Percentiles rank a stretch among this genome's conserved stretches.
Conservation (phyloP, 2,113 vertebrate species). For the Tragulus kanchil region DNA sequence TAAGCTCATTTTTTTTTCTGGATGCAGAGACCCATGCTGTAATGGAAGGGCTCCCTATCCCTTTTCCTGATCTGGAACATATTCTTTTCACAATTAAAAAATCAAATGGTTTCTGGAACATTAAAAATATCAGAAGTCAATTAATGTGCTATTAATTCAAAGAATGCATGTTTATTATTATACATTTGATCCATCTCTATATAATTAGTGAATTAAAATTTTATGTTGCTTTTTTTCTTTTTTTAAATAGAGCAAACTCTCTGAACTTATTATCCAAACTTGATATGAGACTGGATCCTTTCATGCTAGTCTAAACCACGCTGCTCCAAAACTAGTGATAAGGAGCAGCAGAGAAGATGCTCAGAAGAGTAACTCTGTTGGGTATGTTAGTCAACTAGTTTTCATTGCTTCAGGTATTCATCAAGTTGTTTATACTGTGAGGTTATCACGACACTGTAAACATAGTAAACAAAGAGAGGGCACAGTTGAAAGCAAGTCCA, state of each 20-base stretch:
- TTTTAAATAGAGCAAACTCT: not conserved
- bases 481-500: not conserved
- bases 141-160: not conserved
- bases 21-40: not conserved
- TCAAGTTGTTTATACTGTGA: not conserved
- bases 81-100: conserved; percentile 9
- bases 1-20: not conserved
- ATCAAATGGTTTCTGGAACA: not conserved
- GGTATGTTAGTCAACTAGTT: not conserved
- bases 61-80: not conserved
- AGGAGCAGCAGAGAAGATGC: not conserved
- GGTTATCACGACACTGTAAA: not conserved
- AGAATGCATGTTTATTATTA: not conserved
- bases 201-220: not conserved
- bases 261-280: not conserved
- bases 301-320: not conserved
- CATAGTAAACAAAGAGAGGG: not conserved
- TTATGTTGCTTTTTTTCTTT: not conserved
- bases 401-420: not conserved
- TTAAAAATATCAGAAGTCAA: not conserved
- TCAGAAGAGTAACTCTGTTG: not conserved
- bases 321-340: not conserved
- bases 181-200: not conserved
- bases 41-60: not conserved
- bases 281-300: not conserved